A percentile compares a stretch with the other conserved stretches of the same genome.
phyloP scores from a whole-genome alignment of 2,797 vertebrate species.

The Rhinogobio ventralis region DNA sequence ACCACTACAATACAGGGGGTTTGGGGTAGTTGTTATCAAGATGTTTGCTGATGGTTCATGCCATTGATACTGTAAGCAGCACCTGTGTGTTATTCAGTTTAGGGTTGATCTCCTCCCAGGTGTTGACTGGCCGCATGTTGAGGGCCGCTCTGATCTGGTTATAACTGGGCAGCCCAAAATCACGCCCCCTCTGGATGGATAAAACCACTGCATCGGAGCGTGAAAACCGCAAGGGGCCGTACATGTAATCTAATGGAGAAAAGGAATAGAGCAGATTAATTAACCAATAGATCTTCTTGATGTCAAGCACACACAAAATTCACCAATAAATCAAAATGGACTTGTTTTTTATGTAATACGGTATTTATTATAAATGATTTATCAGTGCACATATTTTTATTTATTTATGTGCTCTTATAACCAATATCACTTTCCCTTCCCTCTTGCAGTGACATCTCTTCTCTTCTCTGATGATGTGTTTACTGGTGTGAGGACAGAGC shows the following conservation, averaged over 20 bases:
- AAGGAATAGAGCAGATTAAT: not conserved
- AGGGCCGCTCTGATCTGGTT: constrained; percentile 79
- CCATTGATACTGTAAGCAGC: not conserved
- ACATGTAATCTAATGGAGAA: constrained; percentile 89
- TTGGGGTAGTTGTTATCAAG: not conserved
- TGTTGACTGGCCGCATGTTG: constrained; percentile 71
- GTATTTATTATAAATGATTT: not conserved
- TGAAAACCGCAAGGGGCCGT: constrained; percentile 86
- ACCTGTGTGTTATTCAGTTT: constrained; percentile 76
- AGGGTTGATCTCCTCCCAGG: constrained; percentile 82
- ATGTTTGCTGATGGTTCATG: not conserved
- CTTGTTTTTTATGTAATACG: not conserved
- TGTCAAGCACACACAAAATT: not conserved
- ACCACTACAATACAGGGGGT: not conserved
- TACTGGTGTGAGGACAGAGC: no score
- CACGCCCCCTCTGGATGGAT: constrained; percentile 89
- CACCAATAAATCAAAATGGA: not conserved
- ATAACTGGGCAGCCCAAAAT: constrained; percentile 92
- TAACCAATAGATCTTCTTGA: not conserved
- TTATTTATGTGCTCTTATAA: not conserved
- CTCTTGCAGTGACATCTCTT: not conserved
- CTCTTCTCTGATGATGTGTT: not conserved
- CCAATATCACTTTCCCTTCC: not conserved
- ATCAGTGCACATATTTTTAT: not conserved
- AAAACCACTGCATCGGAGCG: constrained; percentile 88